These are phyloP conservation scores for Crotalus horridus DNA, from an alignment of 2,113 vertebrate genomes.

Conservation along the genomic window DNA sequence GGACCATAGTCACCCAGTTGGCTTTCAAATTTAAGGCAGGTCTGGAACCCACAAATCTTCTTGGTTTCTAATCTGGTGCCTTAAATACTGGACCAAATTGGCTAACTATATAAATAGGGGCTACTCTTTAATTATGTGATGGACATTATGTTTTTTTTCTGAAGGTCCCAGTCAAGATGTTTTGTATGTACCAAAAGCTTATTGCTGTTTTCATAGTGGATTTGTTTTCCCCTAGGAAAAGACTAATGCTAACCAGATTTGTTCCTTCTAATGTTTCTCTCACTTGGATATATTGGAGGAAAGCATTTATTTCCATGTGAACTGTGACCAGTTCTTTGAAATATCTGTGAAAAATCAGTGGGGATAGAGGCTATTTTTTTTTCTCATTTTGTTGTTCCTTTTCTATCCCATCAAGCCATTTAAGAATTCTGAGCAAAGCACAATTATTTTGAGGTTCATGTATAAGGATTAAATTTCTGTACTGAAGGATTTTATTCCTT, in stretches of 20 bases:
- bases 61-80: not conserved
- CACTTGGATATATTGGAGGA: not conserved
- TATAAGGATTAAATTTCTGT: not conserved
- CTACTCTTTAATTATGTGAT: not conserved
- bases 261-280: not conserved
- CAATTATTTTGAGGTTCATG: not conserved
- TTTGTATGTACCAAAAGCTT: not conserved
- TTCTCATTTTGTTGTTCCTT: not conserved
- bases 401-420: not conserved
- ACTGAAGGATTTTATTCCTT: not conserved
- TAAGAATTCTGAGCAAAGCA: not conserved
- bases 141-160: not conserved
- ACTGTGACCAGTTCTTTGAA: not conserved
- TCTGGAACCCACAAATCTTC: not conserved
- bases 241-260: not conserved
- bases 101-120: not conserved
- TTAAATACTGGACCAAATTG: not conserved
- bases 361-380: not conserved
- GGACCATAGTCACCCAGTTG: not conserved
- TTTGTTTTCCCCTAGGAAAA: not conserved
- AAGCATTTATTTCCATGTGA: not conserved
- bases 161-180: not conserved
- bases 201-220: not conserved
- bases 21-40: not conserved
- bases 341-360: not conserved